These are phyloP conservation scores for Zaprionus kolodkinae DNA, from an alignment of 1,140 invertebrate genomes.

Conservation along the genomic window DNA sequence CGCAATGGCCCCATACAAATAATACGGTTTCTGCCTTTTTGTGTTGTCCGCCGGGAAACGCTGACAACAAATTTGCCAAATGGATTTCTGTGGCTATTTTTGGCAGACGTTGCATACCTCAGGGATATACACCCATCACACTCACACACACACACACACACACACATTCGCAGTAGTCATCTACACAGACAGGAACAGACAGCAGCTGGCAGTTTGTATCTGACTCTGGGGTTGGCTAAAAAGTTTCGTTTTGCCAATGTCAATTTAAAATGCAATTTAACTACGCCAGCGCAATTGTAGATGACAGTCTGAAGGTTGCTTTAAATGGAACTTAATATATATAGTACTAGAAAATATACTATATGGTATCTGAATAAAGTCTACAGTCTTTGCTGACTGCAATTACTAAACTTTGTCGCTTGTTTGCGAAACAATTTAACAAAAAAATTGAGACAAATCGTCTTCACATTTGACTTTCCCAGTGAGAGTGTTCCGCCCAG, in stretches of 20 bases:
- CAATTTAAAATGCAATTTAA: slow-evolving; percentile 76
- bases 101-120: slow-evolving; percentile 57
- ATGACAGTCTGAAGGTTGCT: not conserved
- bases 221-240: not conserved
- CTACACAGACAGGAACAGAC: not conserved
- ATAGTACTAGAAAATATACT: slow-evolving; percentile 3
- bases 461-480: slow-evolving; percentile 18
- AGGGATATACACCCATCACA: slow-evolving; percentile 9
- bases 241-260: slow-evolving; percentile 53
- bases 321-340: slow-evolving; percentile 18
- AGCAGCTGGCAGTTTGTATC: not conserved
- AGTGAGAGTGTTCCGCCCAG: not conserved
- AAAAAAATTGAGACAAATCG: slow-evolving; percentile 51
- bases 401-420: slow-evolving; percentile 7
- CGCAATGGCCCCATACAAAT: not conserved
- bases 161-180: not conserved
- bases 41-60: slow-evolving; percentile 34
- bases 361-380: too few relatives aligned
- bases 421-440: slow-evolving; percentile 60
- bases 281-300: slow-evolving; percentile 50
- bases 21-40: slow-evolving; percentile 6
- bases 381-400: slow-evolving; percentile 3
- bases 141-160: slow-evolving; percentile 2
- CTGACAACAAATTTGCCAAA: slow-evolving; percentile 69
- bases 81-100: slow-evolving; percentile 66